These are phyloP conservation scores for Diarsia dahlii DNA, from an alignment of 2,888 invertebrate genomes.

Conservation along the genomic window DNA sequence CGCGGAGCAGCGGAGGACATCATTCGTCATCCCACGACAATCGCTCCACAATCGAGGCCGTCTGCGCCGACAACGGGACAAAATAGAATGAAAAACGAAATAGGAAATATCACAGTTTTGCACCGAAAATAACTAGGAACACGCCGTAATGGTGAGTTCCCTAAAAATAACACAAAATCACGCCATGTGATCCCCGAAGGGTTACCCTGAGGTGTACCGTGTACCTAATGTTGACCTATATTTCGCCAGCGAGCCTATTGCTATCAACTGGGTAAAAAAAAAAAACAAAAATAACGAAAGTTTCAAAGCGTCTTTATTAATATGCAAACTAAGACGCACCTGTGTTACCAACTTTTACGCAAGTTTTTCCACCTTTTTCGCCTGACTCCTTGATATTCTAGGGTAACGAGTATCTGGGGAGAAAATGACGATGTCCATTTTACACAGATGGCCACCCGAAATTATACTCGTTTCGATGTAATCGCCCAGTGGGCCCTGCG, in stretches of 20 bases:
- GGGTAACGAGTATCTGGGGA: conserved; percentile 56
- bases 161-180: neutral
- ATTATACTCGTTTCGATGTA: conserved; percentile 65
- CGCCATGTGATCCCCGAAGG: neutral
- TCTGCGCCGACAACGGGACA: conserved; percentile 52
- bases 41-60: conserved; percentile 59
- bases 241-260: neutral
- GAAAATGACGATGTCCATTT: conserved; percentile 70
- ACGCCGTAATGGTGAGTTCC: neutral
- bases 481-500: conserved; percentile 51
- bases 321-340: conserved; percentile 76
- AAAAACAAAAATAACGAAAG: conserved; percentile 7
- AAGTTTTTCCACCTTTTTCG: conserved; percentile 58
- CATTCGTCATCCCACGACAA: conserved; percentile 76
- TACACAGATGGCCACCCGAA: conserved; percentile 69
- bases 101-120: conserved; percentile 42
- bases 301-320: conserved; percentile 67
- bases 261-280: neutral
- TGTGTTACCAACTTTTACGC: conserved; percentile 52
- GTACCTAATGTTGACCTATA: neutral
- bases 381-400: conserved; percentile 61
- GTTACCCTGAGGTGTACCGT: neutral
- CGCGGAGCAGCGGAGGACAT: conserved; percentile 72
- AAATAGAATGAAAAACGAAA: conserved; percentile 56
- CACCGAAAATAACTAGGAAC: conserved; percentile 27